Conservation (phyloP, 2,888 invertebrate genomes). For the Ormyrus thymus region DNA sequence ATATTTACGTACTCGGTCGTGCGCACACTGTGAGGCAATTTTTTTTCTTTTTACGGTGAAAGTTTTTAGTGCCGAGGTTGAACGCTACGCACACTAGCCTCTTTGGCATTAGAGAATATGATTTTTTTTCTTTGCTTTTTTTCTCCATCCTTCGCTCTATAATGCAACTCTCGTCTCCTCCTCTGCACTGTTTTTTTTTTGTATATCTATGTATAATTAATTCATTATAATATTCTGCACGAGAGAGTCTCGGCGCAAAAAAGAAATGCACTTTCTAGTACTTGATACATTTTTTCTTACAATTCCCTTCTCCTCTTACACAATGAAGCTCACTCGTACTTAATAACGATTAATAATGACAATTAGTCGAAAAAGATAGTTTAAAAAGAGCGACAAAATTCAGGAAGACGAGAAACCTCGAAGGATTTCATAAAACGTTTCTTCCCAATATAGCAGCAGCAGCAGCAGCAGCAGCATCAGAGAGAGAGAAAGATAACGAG, state of each 20-base stretch:
- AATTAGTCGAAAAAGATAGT: slow-evolving; percentile 47
- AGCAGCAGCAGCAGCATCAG: slow-evolving; percentile 1
- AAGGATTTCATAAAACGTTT: slow-evolving; percentile 35
- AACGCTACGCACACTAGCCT: slow-evolving; percentile 58
- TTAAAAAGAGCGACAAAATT: slow-evolving; percentile 48
- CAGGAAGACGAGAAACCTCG: slow-evolving; percentile 58
- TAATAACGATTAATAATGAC: slow-evolving; percentile 42
- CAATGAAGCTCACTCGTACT: slow-evolving; percentile 37
- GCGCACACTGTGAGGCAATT: slow-evolving; percentile 59
- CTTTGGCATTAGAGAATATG: slow-evolving; percentile 58
- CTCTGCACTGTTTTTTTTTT: slow-evolving; percentile 22
- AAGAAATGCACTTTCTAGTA: slow-evolving; percentile 45
- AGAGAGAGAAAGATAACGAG: slow-evolving; percentile 37
- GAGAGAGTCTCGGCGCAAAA: slow-evolving; percentile 35
- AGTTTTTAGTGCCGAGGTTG: slow-evolving; percentile 59
- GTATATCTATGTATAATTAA: slow-evolving; percentile 38
- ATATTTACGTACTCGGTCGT: slow-evolving; percentile 58
- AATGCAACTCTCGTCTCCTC: slow-evolving; percentile 17
- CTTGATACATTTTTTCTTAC: not conserved
- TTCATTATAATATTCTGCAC: slow-evolving; percentile 31
- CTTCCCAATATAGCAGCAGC: slow-evolving; percentile 22
- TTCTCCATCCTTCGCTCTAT: slow-evolving; percentile 13
- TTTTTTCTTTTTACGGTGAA: slow-evolving; percentile 49
- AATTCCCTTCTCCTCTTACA: slow-evolving; percentile 11
- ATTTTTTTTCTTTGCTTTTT: slow-evolving; percentile 36